phyloP scores from a whole-genome alignment of 2,113 vertebrate genomes.

The Chitala chitala region DNA sequence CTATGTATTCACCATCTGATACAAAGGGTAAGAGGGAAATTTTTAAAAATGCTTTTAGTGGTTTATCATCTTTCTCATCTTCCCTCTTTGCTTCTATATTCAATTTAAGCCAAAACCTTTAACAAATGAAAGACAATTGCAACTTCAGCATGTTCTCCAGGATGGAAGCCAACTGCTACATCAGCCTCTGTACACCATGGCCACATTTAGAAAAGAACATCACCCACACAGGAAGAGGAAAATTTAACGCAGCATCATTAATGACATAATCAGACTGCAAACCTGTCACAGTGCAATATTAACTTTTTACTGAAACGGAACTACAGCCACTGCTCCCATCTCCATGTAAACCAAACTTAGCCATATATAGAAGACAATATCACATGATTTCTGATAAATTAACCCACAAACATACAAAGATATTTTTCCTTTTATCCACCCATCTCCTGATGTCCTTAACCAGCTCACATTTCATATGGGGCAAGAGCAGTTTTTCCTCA shows the following conservation, averaged over 20 bases:
- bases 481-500: too few species aligned
- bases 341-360: conserved; percentile 26
- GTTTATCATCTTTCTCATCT: not conserved
- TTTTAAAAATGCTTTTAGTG: not conserved
- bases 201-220: conserved; percentile 20
- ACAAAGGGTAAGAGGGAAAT: not conserved
- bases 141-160: not conserved
- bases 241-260: not conserved
- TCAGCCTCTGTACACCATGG: not conserved
- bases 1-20: not conserved
- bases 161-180: not conserved
- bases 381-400: too few species aligned
- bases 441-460: too few species aligned
- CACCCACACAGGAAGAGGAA: conserved; percentile 23
- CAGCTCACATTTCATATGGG: too few species aligned
- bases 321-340: not conserved
- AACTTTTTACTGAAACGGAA: not conserved
- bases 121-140: not conserved
- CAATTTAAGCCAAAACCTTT: not conserved
- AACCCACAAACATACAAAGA: not conserved
- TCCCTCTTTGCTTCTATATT: not conserved
- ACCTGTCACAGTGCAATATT: not conserved
- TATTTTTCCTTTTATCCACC: too few species aligned
- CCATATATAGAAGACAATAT: conserved; percentile 12
- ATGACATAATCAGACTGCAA: conserved; percentile 6